Evolutionary conservation across 2,113 vertebrate species (phyloP), one percentile per base, ranked within the genome.

Genomic region (Paratilapia polleni): DNA sequence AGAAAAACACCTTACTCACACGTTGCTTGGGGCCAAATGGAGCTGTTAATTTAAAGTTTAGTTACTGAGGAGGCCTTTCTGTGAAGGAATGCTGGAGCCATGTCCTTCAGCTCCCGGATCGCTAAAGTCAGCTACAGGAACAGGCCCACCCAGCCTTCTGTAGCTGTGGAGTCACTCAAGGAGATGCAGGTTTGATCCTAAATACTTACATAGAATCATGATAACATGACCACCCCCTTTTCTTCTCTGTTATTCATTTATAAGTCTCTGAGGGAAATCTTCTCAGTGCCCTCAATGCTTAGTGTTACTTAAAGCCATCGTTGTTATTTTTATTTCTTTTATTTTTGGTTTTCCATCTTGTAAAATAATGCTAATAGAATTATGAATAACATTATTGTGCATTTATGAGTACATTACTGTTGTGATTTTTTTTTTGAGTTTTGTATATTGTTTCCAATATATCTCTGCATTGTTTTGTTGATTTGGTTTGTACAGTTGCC

Each of bases 121-220:
- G 31, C 85, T 57, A 96, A 94, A 90, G 88, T 88, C 76, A 92
- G 86, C 90, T 92, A 89, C 89, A 94, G 92, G 78, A 93, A 47
- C 24, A 91, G 93, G 63, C 43, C 91, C 12, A 59, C 54, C 15
- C 94, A 84, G 63, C n/a, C 83, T 0, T 24, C 19, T 22, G 92
- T 76, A 2, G 88, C 90, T 0, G 87, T 24, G 64, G 95, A 94
- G 64, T 86, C 90, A 80, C 83, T 90, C 80, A 90, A 60, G 83
- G 95, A 96, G 34, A 61, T 73, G 19, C 94, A 97, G 97, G 96
- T 96, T 94, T 59, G 92, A 60, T 5, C n/a, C 15, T 54, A 4
- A n/a, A 38, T 34, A 5, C 4, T 59, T 49, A 3, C 2, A 57
- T 1, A 57, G 2, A n/a, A 47, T 43, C 43, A 15, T 47, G 43